These are phyloP conservation scores for Ascidia mentula DNA, from an alignment of 23 tunicate species.

Conservation along the genomic window DNA sequence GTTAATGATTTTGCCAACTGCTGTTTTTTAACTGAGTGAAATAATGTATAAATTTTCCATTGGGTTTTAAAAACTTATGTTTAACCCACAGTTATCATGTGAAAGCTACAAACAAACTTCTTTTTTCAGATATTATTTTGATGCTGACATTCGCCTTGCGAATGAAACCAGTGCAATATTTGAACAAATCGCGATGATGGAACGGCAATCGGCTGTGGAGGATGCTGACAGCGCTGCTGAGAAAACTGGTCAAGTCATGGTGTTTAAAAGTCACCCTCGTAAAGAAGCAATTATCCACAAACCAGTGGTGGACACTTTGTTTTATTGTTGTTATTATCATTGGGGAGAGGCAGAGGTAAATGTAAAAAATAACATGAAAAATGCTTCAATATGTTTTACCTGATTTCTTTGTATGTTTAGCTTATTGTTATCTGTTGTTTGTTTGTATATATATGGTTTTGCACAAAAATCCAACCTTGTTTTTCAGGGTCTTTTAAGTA, in stretches of 20 bases:
- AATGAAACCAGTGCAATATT: slow-evolving; percentile 57
- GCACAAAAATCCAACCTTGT: no score
- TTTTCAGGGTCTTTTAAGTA: slow-evolving; percentile 71
- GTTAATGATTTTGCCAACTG: no score
- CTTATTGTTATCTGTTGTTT: not conserved
- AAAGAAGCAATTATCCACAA: slow-evolving; percentile 54
- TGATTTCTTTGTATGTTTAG: no score
- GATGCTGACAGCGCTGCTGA: slow-evolving; percentile 60
- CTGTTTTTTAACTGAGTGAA: no score
- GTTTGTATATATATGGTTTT: no score
- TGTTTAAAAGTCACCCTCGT: slow-evolving; percentile 62
- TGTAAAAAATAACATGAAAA: no score
- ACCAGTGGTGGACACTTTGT: slow-evolving; percentile 55
- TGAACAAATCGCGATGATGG: slow-evolving; percentile 65
- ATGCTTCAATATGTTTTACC: no score
- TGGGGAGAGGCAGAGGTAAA: slow-evolving; percentile 90
- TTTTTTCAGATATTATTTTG: slow-evolving; percentile 89
- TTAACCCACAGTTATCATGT: no score
- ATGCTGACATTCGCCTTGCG: slow-evolving; percentile 54
- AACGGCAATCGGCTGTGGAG: slow-evolving; percentile 72
- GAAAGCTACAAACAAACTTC: no score
- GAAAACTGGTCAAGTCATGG: slow-evolving; percentile 35
- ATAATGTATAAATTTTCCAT: no score
- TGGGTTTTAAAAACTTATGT: no score
- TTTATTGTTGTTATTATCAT: slow-evolving; percentile 83